Conservation (phyloP, 2,113 vertebrate genomes). For the Phrynosoma blainvillii region DNA sequence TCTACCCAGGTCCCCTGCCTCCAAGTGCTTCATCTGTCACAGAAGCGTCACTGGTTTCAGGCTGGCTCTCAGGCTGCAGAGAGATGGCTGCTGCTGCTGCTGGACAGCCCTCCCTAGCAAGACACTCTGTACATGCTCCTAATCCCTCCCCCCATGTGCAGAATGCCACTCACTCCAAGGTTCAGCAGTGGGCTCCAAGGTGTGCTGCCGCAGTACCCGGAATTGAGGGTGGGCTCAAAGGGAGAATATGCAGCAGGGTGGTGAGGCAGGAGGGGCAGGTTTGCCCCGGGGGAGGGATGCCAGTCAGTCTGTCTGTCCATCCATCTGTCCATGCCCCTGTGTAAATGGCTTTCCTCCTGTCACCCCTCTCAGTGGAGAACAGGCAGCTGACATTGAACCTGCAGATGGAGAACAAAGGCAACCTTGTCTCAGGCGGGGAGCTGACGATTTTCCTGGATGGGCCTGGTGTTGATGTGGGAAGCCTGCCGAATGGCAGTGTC, state of each 20-base stretch:
- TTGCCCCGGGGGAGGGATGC: neutral
- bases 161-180: too few species aligned
- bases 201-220: neutral
- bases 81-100: too few species aligned
- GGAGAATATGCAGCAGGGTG: neutral
- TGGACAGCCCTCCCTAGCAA: too few species aligned
- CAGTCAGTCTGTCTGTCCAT: too few species aligned
- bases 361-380: conserved; percentile 88
- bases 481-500: conserved; percentile 85
- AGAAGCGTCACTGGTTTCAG: too few species aligned
- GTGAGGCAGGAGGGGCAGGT: neutral
- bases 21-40: too few species aligned
- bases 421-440: conserved; percentile 90
- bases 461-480: conserved; percentile 91
- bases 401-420: conserved; percentile 96
- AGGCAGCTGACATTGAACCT: conserved; percentile 92
- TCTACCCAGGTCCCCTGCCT: too few species aligned
- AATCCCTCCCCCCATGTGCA: too few species aligned
- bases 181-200: neutral
- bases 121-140: too few species aligned
- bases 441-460: conserved; percentile 95
- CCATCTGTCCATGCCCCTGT: neutral
- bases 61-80: too few species aligned
- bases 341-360: conserved; percentile 35
- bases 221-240: neutral